A percentile compares a stretch with the other conserved stretches of the same genome.
phyloP scores from a whole-genome alignment of 2,888 invertebrate genomes.

The Mythimna albipuncta region DNA sequence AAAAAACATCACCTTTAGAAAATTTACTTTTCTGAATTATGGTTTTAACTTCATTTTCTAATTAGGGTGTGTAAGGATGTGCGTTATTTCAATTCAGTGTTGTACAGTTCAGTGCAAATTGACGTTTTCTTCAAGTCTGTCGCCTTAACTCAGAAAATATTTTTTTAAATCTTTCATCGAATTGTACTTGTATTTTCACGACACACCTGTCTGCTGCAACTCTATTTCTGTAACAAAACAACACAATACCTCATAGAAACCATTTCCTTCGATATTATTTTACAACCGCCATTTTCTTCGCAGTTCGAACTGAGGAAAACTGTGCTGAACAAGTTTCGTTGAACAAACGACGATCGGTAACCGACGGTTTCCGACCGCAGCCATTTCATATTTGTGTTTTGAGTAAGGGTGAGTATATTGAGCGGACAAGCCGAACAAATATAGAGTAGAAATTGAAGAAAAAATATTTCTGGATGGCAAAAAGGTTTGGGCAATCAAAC shows the following conservation, averaged over 20 bases:
- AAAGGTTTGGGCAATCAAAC: too few relatives aligned
- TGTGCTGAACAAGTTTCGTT: conserved; percentile 40
- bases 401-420: conserved; percentile 23
- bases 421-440: conserved; percentile 12
- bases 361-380: conserved; percentile 61
- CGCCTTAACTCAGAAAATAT: too few relatives aligned
- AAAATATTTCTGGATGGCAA: not conserved
- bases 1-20: too few relatives aligned
- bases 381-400: conserved; percentile 45
- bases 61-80: not conserved
- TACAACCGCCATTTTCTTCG: conserved; percentile 18
- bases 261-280: conserved; percentile 11
- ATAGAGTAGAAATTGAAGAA: not conserved
- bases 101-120: too few relatives aligned
- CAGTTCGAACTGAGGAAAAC: conserved; percentile 22
- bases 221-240: not conserved
- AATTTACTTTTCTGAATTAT: too few relatives aligned
- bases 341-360: conserved; percentile 65
- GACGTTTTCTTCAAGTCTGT: too few relatives aligned
- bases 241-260: not conserved
- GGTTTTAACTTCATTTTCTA: not conserved
- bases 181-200: not conserved
- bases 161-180: too few relatives aligned
- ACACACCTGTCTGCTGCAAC: not conserved
- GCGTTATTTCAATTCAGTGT: not conserved